These are phyloP conservation scores for Chlamydotis undulata DNA, from an alignment of 2,113 vertebrate genomes.

Conservation along the genomic window DNA sequence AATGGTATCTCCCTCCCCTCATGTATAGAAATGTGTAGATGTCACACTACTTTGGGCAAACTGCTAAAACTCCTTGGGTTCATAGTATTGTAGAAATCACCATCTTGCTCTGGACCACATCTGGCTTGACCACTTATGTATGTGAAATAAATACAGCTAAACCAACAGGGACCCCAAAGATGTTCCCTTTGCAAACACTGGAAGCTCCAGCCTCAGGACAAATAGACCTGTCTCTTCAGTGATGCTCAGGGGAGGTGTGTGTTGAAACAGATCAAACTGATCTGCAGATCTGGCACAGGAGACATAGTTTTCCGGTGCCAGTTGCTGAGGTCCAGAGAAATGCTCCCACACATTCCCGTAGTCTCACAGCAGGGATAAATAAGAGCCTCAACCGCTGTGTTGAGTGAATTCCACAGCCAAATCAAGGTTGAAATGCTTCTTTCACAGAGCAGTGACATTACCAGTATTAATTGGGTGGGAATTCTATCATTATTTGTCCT, in stretches of 20 bases:
- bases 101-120: neutral
- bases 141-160: neutral
- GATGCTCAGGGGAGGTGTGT: neutral
- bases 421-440: neutral
- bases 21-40: neutral
- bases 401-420: neutral
- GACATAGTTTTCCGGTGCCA: neutral
- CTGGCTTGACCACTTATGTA: neutral
- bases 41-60: neutral
- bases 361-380: neutral
- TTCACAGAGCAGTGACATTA: neutral
- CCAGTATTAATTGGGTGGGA: neutral
- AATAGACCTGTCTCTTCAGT: neutral
- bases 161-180: neutral
- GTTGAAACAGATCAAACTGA: neutral
- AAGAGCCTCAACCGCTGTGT: accelerated
- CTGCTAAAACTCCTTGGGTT: neutral
- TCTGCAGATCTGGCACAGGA: neutral
- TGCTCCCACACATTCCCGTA: neutral
- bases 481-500: neutral
- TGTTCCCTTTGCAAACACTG: neutral
- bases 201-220: neutral
- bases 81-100: neutral
- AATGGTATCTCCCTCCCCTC: neutral
- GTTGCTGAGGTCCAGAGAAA: neutral